Evolutionary conservation across 1,140 invertebrate genomes (phyloP), one percentile per base, ranked within the genome.

Genomic region (Oscheius sp.): DNA sequence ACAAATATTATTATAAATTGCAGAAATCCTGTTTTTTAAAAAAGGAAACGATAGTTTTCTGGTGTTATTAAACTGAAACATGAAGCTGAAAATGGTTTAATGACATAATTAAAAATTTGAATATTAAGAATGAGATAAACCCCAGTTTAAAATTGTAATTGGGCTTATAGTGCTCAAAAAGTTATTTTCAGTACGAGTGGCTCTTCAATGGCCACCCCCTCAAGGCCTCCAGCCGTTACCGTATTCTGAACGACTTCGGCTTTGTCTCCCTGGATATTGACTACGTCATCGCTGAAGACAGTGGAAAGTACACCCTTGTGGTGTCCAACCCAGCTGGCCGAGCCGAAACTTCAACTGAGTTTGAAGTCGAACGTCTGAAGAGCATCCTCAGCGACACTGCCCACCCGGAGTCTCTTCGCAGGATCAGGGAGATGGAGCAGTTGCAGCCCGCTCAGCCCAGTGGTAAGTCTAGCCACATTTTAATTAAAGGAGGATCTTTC

Each of bases 321-420:
- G 93, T 92, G 13, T 64, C 31, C 32, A 96, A 95, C 83, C 90
- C 90, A 73, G 86, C 93, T 32, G 93, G 93, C 42, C 91, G 94
- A 82, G 92, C 91, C 72, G 89, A 90, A 29, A 93, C 92, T 0
- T 89, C 90, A 0, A 92, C 93, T 79, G 90, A 89, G 45, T 87
- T 95, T 36, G 67, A 82, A 35, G 78, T 83, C 15, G 79, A 82
- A 36, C 69, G 74, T n/a, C 49, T 71, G 10, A 79, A 77, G 13
- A 36, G 89, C 77, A 93, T 98, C 76, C 94, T 97, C 83, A 88
- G 90, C 79, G 95, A 98, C 79, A 93, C 94, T 31, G 92, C 95
- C 87, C 89, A 95, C 84, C 95, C 95, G 1, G 94, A 97, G 88
- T 94, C 94, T 78, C 88, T 95, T 79, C 92, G 95, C 67, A 95